Conservation (phyloP, 2,113 vertebrate genomes). For the Numida meleagris region DNA sequence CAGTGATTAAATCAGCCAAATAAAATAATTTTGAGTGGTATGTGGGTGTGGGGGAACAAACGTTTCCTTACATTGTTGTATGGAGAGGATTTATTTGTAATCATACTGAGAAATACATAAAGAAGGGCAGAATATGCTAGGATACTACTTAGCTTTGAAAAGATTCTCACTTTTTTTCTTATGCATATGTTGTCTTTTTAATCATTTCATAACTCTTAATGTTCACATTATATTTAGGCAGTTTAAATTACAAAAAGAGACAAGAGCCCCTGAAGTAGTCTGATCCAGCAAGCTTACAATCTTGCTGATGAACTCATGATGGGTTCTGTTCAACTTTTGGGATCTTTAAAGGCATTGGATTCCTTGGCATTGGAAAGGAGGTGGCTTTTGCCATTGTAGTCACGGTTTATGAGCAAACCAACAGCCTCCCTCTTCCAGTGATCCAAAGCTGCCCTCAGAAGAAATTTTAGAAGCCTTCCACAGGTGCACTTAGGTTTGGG, state of each 20-base stretch:
- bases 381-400: neutral
- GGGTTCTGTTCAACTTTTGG: neutral
- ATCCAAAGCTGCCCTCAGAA: neutral
- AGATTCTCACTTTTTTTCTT: neutral
- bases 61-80: neutral
- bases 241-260: neutral
- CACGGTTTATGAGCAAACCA: neutral
- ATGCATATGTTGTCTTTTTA: neutral
- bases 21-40: neutral
- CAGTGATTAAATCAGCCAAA: neutral
- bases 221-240: neutral
- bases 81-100: neutral
- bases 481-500: neutral
- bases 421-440: rapidly evolving
- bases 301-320: neutral
- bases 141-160: neutral
- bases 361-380: neutral
- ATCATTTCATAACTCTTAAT: neutral
- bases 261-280: neutral
- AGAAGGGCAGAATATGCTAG: neutral
- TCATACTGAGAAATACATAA: neutral
- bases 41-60: neutral
- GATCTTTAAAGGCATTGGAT: neutral
- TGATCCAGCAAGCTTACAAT: neutral
- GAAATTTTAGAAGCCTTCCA: neutral